phyloP scores from a whole-genome alignment of 2,113 vertebrate species.

The Taurulus bubalis region DNA sequence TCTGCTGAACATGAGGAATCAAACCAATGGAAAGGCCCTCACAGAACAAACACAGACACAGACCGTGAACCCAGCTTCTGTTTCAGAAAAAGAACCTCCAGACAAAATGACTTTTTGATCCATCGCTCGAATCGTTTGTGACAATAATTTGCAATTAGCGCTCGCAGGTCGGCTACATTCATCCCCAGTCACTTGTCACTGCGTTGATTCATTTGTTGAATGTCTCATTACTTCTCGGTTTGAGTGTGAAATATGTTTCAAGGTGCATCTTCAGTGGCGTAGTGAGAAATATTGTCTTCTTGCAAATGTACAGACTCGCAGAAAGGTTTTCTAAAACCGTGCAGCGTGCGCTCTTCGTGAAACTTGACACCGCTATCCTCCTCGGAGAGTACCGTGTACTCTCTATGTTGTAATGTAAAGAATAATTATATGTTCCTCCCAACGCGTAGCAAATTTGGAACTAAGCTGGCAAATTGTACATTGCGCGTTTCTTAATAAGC shows the following conservation, averaged over 20 bases:
- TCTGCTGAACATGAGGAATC: neutral
- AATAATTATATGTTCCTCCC: neutral
- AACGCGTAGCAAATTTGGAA: neutral
- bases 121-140: constrained; percentile 1
- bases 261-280: constrained; percentile 6
- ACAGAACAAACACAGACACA: neutral
- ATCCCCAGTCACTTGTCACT: constrained; percentile 22
- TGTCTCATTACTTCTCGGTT: constrained; percentile 11
- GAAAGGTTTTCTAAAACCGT: neutral
- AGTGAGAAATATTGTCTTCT: neutral
- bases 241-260: constrained; percentile 11
- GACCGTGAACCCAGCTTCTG: neutral
- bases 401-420: neutral
- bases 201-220: constrained; percentile 12
- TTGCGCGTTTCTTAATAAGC: neutral
- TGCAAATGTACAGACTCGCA: neutral
- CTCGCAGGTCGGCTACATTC: neutral
- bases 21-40: neutral
- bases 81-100: neutral
- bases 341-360: neutral
- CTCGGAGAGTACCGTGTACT: neutral
- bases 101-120: neutral
- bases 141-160: constrained; percentile 9
- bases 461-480: neutral
- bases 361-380: neutral